Percentiles rank a stretch among this genome's conserved stretches.
Conservation (phyloP, 1,140 invertebrate genomes). For the Dreissena polymorpha region DNA sequence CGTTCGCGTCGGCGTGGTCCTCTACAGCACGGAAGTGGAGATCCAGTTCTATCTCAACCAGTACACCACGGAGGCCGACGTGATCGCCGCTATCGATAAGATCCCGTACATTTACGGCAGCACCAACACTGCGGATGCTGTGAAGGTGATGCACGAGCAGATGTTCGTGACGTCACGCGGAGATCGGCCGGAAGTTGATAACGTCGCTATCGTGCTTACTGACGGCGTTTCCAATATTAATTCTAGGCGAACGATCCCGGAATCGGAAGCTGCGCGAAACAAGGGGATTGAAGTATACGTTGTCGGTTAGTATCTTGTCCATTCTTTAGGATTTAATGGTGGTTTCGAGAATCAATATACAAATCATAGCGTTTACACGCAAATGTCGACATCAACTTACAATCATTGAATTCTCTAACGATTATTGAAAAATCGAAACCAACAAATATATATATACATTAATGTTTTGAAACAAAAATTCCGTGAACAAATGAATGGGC, state of each 20-base stretch:
- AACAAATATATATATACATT: no score
- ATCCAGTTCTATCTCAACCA: constrained; percentile 68
- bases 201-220: constrained; percentile 69
- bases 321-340: no score
- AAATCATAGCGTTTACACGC: no score
- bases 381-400: no score
- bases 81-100: constrained; percentile 64
- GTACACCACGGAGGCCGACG: constrained; percentile 53
- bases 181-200: constrained; percentile 66
- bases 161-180: constrained; percentile 70
- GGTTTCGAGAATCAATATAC: no score
- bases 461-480: no score
- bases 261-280: constrained; percentile 61
- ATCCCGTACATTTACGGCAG: constrained; percentile 70
- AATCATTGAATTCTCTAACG: no score
- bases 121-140: constrained; percentile 71
- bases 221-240: constrained; percentile 75
- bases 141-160: constrained; percentile 62
- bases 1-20: constrained; percentile 68
- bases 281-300: constrained; percentile 69
- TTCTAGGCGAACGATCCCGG: constrained; percentile 66
- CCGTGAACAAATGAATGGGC: no score
- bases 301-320: constrained; percentile 52
- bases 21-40: constrained; percentile 66
- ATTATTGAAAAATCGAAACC: no score